Conservation (phyloP, 2,888 invertebrate genomes). For the Limnephilus marmoratus region DNA sequence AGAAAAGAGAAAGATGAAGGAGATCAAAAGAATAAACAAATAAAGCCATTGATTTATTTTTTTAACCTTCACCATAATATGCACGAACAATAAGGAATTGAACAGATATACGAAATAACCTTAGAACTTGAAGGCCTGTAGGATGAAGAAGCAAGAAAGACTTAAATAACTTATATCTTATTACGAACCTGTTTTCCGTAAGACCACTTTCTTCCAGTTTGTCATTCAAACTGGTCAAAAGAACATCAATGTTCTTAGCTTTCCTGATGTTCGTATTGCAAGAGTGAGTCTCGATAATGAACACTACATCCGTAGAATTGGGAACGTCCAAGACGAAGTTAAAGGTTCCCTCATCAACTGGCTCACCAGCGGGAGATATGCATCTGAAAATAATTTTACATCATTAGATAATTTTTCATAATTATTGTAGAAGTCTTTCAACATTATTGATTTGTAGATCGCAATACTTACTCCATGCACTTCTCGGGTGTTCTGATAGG, state of each 20-base stretch:
- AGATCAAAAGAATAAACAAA: background rate
- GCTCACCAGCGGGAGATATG: slow-evolving; percentile 81
- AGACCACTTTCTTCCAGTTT: slow-evolving; percentile 82
- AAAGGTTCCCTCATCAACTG: slow-evolving; percentile 87
- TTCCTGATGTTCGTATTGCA: slow-evolving; percentile 86
- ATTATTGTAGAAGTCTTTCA: background rate
- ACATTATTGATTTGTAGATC: background rate
- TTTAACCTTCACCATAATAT: background rate
- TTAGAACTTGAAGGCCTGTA: background rate
- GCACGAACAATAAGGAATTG: background rate
- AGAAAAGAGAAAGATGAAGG: background rate
- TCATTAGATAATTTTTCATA: background rate
- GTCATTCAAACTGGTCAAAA: slow-evolving; percentile 82
- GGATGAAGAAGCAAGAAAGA: background rate
- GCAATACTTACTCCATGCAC: slow-evolving; percentile 84
- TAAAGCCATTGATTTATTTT: background rate
- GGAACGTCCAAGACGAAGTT: slow-evolving; percentile 81
- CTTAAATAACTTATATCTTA: background rate
- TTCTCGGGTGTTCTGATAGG: slow-evolving; percentile 88
- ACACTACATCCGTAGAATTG: slow-evolving; percentile 89
- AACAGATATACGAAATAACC: no score
- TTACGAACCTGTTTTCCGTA: slow-evolving; percentile 81
- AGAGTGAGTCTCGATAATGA: slow-evolving; percentile 90
- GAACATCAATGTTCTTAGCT: slow-evolving; percentile 82
- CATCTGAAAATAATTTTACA: slow-evolving; percentile 76